Conservation (phyloP, 2,888 invertebrate genomes). For the Apamea sordens region DNA sequence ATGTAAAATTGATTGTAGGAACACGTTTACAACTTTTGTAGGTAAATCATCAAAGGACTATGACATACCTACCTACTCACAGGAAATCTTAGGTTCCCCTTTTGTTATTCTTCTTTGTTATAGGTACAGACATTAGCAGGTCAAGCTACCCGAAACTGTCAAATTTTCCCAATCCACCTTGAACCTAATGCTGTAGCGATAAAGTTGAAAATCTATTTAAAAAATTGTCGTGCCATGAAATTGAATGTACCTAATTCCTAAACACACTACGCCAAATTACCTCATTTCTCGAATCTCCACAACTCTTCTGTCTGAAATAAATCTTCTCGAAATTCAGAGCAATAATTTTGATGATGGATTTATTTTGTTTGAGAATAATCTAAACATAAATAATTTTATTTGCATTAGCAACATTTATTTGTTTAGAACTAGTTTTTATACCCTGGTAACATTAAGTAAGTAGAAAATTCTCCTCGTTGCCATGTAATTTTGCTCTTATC, state of each 20-base stretch:
- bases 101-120: neutral
- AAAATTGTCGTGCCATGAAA: neutral
- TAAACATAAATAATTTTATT: too few species aligned
- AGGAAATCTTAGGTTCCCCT: neutral
- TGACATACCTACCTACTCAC: neutral
- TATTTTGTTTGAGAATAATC: too few species aligned
- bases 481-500: too few species aligned
- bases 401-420: too few species aligned
- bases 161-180: too few species aligned
- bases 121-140: too few species aligned
- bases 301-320: neutral
- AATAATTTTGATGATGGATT: constrained; percentile 11
- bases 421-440: too few species aligned
- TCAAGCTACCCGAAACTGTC: too few species aligned
- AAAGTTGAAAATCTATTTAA: too few species aligned
- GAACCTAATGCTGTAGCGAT: too few species aligned
- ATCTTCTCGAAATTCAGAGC: neutral
- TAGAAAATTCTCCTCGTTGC: too few species aligned
- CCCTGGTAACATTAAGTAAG: too few species aligned
- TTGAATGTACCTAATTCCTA: neutral
- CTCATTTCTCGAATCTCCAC: neutral
- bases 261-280: neutral
- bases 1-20: constrained; percentile 17
- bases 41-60: neutral
- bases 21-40: constrained; percentile 7